phyloP scores from a whole-genome alignment of 2,888 invertebrate species.

The Rhynchonema sp. region DNA sequence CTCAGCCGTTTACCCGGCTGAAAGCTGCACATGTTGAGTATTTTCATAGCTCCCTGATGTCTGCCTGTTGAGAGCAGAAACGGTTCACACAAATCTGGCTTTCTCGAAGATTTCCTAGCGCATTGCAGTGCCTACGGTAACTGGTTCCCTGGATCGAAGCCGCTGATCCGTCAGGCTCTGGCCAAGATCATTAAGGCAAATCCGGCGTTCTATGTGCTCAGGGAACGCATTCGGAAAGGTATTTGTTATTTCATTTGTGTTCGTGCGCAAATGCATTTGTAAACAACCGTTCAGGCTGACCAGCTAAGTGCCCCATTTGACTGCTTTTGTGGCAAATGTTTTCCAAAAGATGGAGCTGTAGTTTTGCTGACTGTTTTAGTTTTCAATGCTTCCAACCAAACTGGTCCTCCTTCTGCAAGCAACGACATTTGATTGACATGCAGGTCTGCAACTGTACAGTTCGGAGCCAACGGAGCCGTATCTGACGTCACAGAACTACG shows the following conservation, averaged over 20 bases:
- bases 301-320: too few relatives aligned
- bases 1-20: too few relatives aligned
- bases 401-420: too few relatives aligned
- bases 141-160: conserved; percentile 99
- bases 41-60: too few relatives aligned
- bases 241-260: too few relatives aligned
- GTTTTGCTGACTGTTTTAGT: too few relatives aligned
- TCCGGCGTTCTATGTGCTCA: conserved; percentile 84
- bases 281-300: too few relatives aligned
- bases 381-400: too few relatives aligned
- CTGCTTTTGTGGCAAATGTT: background rate
- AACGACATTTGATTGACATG: background rate
- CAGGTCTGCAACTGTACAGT: conserved; percentile 66
- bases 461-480: conserved; percentile 99
- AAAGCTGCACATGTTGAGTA: too few relatives aligned
- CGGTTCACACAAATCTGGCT: background rate
- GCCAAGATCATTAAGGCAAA: conserved; percentile 99
- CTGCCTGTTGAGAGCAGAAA: background rate
- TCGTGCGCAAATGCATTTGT: background rate
- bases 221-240: conserved; percentile 95
- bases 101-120: background rate
- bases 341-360: background rate
- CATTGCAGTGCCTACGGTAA: conserved; percentile 71
- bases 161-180: conserved; percentile 85
- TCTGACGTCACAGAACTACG: conserved; percentile 94